Conservation (phyloP, 1,140 invertebrate species). For the Pseudomyrmex gracilis region DNA sequence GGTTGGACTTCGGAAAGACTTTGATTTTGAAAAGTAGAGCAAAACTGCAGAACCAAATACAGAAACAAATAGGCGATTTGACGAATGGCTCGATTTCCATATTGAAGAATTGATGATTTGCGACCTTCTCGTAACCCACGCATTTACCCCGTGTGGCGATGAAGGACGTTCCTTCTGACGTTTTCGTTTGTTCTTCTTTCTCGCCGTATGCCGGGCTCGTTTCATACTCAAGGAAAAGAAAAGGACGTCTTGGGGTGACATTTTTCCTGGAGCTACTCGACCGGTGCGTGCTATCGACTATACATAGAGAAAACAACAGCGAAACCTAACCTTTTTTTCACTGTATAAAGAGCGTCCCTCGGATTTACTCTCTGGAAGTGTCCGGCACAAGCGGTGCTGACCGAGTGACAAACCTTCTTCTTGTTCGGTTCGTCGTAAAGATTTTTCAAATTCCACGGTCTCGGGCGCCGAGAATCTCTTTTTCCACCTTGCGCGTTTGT, state of each 20-base stretch:
- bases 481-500: not conserved
- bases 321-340: conserved; percentile 50
- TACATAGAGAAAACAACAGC: conserved; percentile 54
- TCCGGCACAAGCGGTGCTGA: conserved; percentile 5
- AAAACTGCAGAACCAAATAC: not conserved
- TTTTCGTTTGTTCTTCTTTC: not conserved
- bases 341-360: conserved; percentile 43
- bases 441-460: conserved; percentile 59
- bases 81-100: not conserved
- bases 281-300: conserved; percentile 40
- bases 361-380: conserved; percentile 23
- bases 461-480: conserved; percentile 43
- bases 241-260: conserved; percentile 52
- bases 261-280: conserved; percentile 57
- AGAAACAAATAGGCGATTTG: not conserved
- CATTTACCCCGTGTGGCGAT: not conserved
- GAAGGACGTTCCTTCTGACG: conserved; percentile 28
- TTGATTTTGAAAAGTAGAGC: not conserved
- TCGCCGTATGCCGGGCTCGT: conserved; percentile 24
- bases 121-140: not conserved
- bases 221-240: conserved; percentile 62
- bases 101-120: not conserved
- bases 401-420: conserved; percentile 55
- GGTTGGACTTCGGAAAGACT: too few species aligned
- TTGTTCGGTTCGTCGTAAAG: conserved; percentile 39